Evolutionary conservation across 2,888 invertebrate species (phyloP).

Genomic region (Tuberolachnus salignus): DNA sequence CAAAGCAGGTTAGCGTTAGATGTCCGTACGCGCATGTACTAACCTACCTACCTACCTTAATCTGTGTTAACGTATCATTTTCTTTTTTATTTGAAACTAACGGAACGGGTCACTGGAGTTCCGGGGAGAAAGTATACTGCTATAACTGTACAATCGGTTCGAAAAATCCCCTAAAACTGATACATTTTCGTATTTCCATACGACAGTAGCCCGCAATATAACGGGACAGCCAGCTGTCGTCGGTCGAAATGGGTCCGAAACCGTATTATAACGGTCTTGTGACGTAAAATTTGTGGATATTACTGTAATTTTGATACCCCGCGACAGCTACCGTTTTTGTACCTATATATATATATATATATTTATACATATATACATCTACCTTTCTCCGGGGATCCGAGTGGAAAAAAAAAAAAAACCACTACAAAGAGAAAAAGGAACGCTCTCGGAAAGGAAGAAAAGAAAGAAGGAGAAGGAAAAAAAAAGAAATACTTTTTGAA

Average conservation of each 20-base stretch:
- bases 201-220: slow-evolving; percentile 43
- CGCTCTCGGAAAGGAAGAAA: slow-evolving; percentile 2
- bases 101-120: slow-evolving; percentile 54
- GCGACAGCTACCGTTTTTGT: slow-evolving; percentile 50
- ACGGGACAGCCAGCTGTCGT: slow-evolving; percentile 51
- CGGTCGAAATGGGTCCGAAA: slow-evolving; percentile 50
- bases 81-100: slow-evolving; percentile 57
- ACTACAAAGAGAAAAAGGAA: slow-evolving; percentile 14
- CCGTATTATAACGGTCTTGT: slow-evolving; percentile 55
- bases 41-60: neutral
- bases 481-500: slow-evolving; percentile 33
- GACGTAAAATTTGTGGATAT: slow-evolving; percentile 56
- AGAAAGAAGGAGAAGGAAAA: neutral
- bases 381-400: slow-evolving; percentile 15
- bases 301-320: slow-evolving; percentile 55
- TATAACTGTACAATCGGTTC: slow-evolving; percentile 53
- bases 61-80: slow-evolving; percentile 56
- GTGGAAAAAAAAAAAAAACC: slow-evolving; percentile 15
- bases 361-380: neutral
- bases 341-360: no score
- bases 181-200: slow-evolving; percentile 45
- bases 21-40: neutral
- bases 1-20: slow-evolving; percentile 52
- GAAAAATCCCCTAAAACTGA: slow-evolving; percentile 54
- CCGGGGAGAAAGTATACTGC: slow-evolving; percentile 53